Evolutionary conservation across 2,113 vertebrate species (phyloP), one percentile per base, ranked within the genome.

Genomic region (Tiliqua scincoides): DNA sequence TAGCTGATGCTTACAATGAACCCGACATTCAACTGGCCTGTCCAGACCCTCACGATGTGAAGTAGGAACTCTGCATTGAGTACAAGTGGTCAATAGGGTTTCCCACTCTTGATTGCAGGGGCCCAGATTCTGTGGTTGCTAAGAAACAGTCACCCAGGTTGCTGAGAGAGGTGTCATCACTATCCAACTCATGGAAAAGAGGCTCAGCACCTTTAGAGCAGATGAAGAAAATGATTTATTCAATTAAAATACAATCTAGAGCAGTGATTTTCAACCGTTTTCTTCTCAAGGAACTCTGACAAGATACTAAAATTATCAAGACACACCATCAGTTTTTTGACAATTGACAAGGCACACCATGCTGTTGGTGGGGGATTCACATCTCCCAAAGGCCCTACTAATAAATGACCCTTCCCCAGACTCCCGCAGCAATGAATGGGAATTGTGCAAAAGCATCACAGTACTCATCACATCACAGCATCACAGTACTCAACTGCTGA

Each of bases 61-160:
- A 99, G 95, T 99, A 99, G 15, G 98, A 99, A 96, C 97, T 98
- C 96, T 99, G 99, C 99, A 99, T 99, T 91, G 98, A 99, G 95
- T 98, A 99, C 84, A 99, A 97, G 83, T 98, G 97, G 93, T 99
- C 99, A 2, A 99, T 99, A 52, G 99, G 99, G 86, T 98, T 99
- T 84, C 98, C 97, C 88, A 97, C 94, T 85, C 97, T 92, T 14
- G 96, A 90, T 91, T 97, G 97, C 84, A 97, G 95, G 0, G 97
- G 92, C 2, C 97, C 97, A 0, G 97, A 90, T 3, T 98, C 98
- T 0, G 95, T 95, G 0, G 97, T 95, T 59, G 97, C 95, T 4
- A 99, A 96, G 93, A 97, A 96, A 92, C 97, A 98, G 95, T 98
- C 97, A 0, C 96, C 95, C 91, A 98, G 92, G 89, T 97, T 97